Percentiles rank a stretch among this genome's conserved stretches.
Conservation (phyloP, 2,797 vertebrate genomes). For the Zenarchopterus dispar region DNA sequence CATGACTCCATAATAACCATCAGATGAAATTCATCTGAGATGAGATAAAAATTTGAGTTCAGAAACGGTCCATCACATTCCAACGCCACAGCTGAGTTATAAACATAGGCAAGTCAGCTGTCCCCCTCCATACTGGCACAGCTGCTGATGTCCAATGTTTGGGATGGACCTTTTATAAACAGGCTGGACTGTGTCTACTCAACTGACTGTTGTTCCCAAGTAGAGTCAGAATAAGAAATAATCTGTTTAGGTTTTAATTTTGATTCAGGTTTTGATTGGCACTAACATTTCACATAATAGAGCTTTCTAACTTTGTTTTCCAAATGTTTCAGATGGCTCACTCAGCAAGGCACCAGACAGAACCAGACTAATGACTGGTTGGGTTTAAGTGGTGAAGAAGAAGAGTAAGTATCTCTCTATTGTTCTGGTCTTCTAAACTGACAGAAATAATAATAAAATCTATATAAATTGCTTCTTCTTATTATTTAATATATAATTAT, state of each 20-base stretch:
- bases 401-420: slow-evolving; percentile 86
- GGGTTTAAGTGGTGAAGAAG: slow-evolving; percentile 86
- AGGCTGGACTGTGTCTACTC: background rate
- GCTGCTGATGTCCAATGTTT: slow-evolving; percentile 31
- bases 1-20: background rate
- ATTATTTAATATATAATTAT: too few species aligned
- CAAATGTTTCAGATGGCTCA: slow-evolving; percentile 86
- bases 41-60: slow-evolving; percentile 16
- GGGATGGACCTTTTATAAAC: background rate
- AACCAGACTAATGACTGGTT: slow-evolving; percentile 92
- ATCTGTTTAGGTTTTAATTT: background rate
- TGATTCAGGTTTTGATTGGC: too few species aligned
- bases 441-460: background rate
- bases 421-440: background rate
- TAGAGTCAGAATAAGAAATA: background rate
- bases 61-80: slow-evolving; percentile 26
- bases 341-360: slow-evolving; percentile 89
- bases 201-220: background rate
- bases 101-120: slow-evolving; percentile 57
- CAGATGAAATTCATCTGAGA: slow-evolving; percentile 21
- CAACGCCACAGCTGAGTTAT: slow-evolving; percentile 38
- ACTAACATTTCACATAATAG: too few species aligned
- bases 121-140: slow-evolving; percentile 21
- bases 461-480: too few species aligned
- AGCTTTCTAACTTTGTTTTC: slow-evolving; percentile 7